Evolutionary conservation across 1,140 invertebrate genomes (phyloP), one percentile per base, ranked within the genome.

Genomic region (Centruroides vittatus): DNA sequence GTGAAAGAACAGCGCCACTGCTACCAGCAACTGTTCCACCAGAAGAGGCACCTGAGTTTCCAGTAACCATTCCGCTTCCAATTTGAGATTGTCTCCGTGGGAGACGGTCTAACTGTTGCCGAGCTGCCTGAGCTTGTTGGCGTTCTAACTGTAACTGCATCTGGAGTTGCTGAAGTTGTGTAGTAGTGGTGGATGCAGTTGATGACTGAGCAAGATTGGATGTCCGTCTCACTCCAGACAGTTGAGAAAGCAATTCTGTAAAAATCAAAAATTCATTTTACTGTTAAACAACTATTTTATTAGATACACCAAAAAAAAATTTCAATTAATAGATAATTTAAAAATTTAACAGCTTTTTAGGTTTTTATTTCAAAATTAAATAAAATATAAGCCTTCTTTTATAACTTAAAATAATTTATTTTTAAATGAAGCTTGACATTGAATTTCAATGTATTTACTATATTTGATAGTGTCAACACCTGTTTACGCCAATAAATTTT

Each of bases 111-210:
- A 92, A 74, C 74, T 89, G 86, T 77, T 92, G 88, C 67, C 89
- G 80, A 47, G 84, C 84, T 47, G 61, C 61, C 82, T 86, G 74
- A 35, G 62, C 63, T 82, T 86, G 74, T 71, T 90, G 86, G 52
- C 88, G 78, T 74, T 91, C 88, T 65, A 89, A 76, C 73, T 91
- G 87, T 70, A 92, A 76, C 74, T 92, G 88, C 87, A 91, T 91
- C 75, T 90, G 88, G 67, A 91, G 75, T 70, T 92, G 88, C 73
- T 90, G 87, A 71, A 90, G 77, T 73, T 89, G 87, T 61, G 84
- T 84, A 63, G 86, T 84, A 67, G 83, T 81, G 8, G 41, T 41
- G 41, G 41, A 41, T 41, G 41, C 41, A 66, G 82, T 80, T 60
- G 79, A 73, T 70, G 79, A 74, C 73, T 78, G 77, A 71, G 79